phyloP scores from a whole-genome alignment of 2,797 vertebrate species.

The Coregonus ussuriensis region DNA sequence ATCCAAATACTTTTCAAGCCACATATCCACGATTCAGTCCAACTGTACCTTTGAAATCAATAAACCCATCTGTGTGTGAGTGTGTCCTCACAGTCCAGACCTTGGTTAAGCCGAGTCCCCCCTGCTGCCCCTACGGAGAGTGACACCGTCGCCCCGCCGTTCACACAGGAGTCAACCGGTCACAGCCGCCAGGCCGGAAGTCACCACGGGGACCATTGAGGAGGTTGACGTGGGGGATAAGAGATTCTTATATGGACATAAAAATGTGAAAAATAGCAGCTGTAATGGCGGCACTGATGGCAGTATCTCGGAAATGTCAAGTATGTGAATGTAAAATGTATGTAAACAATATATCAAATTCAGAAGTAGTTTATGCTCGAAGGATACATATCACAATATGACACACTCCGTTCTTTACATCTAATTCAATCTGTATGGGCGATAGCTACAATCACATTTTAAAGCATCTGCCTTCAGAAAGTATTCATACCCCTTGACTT shows the following conservation, averaged over 20 bases:
- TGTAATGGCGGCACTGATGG: neutral
- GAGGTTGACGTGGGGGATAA: neutral
- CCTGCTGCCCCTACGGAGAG: constrained; percentile 25
- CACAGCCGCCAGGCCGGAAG: constrained; percentile 40
- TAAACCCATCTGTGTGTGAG: constrained; percentile 39
- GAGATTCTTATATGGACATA: constrained; percentile 5
- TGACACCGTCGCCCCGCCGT: constrained; percentile 48
- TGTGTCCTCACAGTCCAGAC: constrained; percentile 15
- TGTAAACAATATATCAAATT: neutral
- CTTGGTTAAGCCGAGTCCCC: constrained; percentile 34
- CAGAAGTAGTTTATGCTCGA: no score
- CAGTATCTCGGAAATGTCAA: neutral
- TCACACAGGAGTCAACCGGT: constrained; percentile 47
- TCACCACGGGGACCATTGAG: constrained; percentile 31
- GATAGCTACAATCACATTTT: no score
- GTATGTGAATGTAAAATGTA: neutral
- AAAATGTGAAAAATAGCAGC: constrained; percentile 6
- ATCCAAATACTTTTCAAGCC: neutral
- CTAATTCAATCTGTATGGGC: no score
- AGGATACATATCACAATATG: neutral
- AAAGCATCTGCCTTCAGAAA: no score
- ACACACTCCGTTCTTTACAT: no score
- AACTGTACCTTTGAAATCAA: constrained; percentile 3
- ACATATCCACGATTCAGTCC: constrained; percentile 20
- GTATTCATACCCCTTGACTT: no score